Evolutionary conservation across 1,140 invertebrate genomes (phyloP).

Genomic region (Phenacoccus solenopsis): DNA sequence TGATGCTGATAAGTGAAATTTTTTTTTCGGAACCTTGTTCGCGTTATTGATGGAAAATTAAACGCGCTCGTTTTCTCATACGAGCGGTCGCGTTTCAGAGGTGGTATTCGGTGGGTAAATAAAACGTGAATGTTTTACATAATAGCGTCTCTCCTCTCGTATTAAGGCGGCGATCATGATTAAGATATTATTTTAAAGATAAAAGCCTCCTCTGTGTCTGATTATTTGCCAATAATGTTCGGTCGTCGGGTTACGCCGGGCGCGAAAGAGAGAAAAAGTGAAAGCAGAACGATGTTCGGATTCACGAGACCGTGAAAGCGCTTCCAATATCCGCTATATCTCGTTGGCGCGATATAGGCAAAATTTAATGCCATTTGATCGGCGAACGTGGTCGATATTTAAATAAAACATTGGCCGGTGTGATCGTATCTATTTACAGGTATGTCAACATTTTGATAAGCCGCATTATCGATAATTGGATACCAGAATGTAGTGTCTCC

Average conservation of each 20-base stretch:
- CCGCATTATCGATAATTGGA: too few relatives aligned
- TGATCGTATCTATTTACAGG: too few relatives aligned
- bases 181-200: not conserved
- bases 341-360: not conserved
- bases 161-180: not conserved
- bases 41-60: too few relatives aligned
- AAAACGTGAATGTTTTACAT: not conserved
- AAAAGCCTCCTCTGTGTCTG: not conserved
- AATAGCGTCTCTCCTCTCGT: too few relatives aligned
- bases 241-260: not conserved
- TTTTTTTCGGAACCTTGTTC: too few relatives aligned
- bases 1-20: too few relatives aligned
- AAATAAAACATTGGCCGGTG: too few relatives aligned
- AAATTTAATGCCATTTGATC: not conserved
- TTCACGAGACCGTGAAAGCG: not conserved
- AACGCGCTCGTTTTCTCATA: too few relatives aligned
- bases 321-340: not conserved
- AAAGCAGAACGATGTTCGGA: not conserved
- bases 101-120: not conserved
- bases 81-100: too few relatives aligned
- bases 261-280: not conserved
- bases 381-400: too few relatives aligned
- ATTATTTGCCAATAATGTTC: conserved; percentile 2
- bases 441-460: too few relatives aligned
- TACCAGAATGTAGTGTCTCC: too few relatives aligned